Percentiles rank a stretch among this genome's conserved stretches.
phyloP scores from a whole-genome alignment of 2,113 vertebrate genomes.

The Crocuta crocuta region DNA sequence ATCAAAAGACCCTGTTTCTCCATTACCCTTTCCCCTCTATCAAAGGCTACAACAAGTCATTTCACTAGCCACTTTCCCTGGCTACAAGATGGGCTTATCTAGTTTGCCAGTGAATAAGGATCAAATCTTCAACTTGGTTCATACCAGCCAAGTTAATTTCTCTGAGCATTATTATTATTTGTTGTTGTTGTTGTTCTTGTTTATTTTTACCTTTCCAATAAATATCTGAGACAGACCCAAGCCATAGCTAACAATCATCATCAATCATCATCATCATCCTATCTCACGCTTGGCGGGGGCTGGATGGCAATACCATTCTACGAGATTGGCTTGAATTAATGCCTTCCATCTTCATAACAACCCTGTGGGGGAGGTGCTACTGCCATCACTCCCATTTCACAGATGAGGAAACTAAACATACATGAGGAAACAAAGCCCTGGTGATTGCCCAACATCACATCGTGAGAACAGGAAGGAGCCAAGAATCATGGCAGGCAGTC shows the following conservation, averaged over 20 bases:
- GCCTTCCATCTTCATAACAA: not conserved
- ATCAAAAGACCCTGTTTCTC: not conserved
- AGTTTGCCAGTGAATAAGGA: not conserved
- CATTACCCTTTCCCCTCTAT: not conserved
- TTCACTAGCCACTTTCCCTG: not conserved
- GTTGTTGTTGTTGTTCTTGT: not conserved
- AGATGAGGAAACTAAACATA: not conserved
- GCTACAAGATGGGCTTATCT: not conserved
- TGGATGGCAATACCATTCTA: rapidly evolving
- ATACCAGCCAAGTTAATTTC: not conserved
- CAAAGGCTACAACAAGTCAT: not conserved
- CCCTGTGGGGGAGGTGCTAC: not conserved
- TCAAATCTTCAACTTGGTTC: not conserved
- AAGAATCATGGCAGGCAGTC: not conserved
- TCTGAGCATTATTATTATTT: not conserved
- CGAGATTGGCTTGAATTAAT: not conserved
- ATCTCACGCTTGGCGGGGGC: rapidly evolving
- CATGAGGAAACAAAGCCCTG: not conserved
- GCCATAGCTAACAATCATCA: not conserved
- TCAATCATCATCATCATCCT: not conserved
- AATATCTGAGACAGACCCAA: not conserved
- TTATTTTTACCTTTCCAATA: not conserved
- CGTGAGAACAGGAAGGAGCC: not conserved
- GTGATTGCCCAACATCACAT: not conserved
- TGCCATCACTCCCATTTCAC: not conserved